These are phyloP conservation scores for Boloria selene DNA, from an alignment of 2,888 invertebrate species.

Conservation along the genomic window DNA sequence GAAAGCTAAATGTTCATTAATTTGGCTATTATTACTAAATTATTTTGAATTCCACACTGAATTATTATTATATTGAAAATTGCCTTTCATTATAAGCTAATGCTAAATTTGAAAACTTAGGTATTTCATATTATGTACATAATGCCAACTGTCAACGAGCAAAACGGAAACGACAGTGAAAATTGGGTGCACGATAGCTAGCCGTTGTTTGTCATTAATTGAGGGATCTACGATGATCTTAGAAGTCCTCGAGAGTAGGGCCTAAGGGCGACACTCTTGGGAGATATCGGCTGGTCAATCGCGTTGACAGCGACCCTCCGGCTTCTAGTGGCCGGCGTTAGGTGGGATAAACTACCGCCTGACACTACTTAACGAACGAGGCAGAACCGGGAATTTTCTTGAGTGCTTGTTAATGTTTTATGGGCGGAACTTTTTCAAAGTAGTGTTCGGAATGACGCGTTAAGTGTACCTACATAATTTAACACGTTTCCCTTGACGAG, in stretches of 20 bases:
- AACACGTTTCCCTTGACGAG: slow-evolving; percentile 70
- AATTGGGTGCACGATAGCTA: slow-evolving; percentile 68
- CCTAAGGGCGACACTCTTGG: slow-evolving; percentile 72
- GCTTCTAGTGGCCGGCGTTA: slow-evolving; percentile 63
- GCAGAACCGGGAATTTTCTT: slow-evolving; percentile 77
- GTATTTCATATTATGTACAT: background rate
- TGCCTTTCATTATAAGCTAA: too few relatives aligned
- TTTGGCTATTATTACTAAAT: too few relatives aligned
- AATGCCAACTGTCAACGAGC: slow-evolving; percentile 68
- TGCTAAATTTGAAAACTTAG: background rate
- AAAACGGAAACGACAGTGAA: slow-evolving; percentile 77
- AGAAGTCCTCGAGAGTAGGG: slow-evolving; percentile 52
- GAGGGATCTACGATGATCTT: slow-evolving; percentile 78
- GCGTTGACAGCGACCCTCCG: slow-evolving; percentile 77
- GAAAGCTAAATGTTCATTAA: too few relatives aligned
- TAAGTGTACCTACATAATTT: slow-evolving; percentile 81
- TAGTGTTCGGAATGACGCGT: slow-evolving; percentile 77
- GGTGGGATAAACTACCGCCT: slow-evolving; percentile 81
- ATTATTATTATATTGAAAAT: too few relatives aligned
- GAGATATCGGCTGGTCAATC: slow-evolving; percentile 78
- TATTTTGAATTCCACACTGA: too few relatives aligned
- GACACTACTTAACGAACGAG: slow-evolving; percentile 80
- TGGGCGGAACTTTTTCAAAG: slow-evolving; percentile 80
- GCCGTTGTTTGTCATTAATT: slow-evolving; percentile 78
- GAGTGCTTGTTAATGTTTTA: slow-evolving; percentile 83